Evolutionary conservation across 2,113 vertebrate genomes (phyloP), one percentile per base, ranked within the genome.

Genomic region (Dromas ardeola): DNA sequence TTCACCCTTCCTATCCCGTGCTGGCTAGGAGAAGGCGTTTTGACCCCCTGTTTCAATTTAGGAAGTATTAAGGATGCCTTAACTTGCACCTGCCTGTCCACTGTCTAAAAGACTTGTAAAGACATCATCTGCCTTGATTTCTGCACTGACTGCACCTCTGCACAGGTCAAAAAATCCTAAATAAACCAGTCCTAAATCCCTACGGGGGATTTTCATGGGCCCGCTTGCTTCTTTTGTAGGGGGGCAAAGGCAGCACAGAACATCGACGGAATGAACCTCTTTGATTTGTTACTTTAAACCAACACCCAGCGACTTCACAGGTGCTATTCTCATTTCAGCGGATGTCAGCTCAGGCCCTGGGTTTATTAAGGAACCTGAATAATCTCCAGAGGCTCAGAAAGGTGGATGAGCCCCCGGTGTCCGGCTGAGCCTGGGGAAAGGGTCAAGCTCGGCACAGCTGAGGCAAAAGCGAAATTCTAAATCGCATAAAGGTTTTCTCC

Each of bases 401-500:
- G 15, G 38, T 58, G 16, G 36, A 8, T 65, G 43, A 74, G 42
- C 38, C 22, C 40, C 15, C 0, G 2, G 26, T 2, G 2, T 62
- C 80, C 2, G 38, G 40, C 22, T 17, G 49, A 62, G 38, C 30
- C 32, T 13, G 8, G 78, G 32, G 13, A 34, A 50, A 72, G 38
- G 62, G 22, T 30, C 2, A 3, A 50, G 56, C 29, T 86, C 6
- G 3, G 52, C 2, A 1, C 0, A 0, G 38, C n/a, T 50, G 38
- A 88, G n/a, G 71, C 16, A 72, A 92, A 45, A 63, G 43, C 5
- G 34, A 66, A 77, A 12, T 59, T 83, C 53, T 67, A 15, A 61
- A 78, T 26, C 77, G 15, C 23, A 3, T 21, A 27, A 52, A 70
- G 27, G 22, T 85, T 81, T 95, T 84, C 10, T 65, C 22, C 19